Evolutionary conservation across 2,888 invertebrate species (phyloP).

Genomic region (Bursaphelenchus okinawaensis): DNA sequence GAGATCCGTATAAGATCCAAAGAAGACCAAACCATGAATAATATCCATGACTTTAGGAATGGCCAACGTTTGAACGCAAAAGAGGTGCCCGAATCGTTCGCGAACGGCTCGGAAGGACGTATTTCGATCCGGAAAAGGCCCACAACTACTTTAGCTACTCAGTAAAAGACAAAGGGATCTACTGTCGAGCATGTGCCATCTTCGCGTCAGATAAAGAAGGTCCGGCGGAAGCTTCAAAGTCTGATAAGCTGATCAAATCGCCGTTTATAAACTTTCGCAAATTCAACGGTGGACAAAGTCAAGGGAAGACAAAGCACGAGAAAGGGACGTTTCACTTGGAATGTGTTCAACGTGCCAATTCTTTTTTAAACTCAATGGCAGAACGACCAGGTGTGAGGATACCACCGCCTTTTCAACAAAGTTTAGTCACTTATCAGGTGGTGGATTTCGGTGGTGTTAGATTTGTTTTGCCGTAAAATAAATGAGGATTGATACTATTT

Average conservation of each 20-base stretch:
- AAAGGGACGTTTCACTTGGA: not conserved
- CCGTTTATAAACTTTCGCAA: not conserved
- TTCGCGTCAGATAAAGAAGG: not conserved
- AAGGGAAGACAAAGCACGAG: not conserved
- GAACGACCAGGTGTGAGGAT: not conserved
- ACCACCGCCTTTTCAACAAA: not conserved
- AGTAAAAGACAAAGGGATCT: not conserved
- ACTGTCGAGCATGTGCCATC: not conserved
- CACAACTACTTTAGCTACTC: not conserved
- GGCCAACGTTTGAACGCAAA: not conserved
- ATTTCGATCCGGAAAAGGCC: not conserved
- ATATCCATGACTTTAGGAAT: no score
- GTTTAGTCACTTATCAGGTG: constrained; percentile 29
- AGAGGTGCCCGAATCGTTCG: not conserved
- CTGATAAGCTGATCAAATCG: not conserved
- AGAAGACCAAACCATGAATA: no score
- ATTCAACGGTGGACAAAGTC: not conserved
- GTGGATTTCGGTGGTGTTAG: constrained; percentile 15
- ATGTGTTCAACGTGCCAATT: not conserved
- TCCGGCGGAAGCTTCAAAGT: not conserved
- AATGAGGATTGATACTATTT: no score
- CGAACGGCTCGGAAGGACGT: not conserved
- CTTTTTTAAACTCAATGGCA: not conserved
- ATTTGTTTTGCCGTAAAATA: no score
- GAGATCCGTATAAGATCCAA: no score